Percentiles rank a stretch among this genome's conserved stretches.
Evolutionary conservation across 2,888 invertebrate species (phyloP).

Genomic region (Thecophora atra): DNA sequence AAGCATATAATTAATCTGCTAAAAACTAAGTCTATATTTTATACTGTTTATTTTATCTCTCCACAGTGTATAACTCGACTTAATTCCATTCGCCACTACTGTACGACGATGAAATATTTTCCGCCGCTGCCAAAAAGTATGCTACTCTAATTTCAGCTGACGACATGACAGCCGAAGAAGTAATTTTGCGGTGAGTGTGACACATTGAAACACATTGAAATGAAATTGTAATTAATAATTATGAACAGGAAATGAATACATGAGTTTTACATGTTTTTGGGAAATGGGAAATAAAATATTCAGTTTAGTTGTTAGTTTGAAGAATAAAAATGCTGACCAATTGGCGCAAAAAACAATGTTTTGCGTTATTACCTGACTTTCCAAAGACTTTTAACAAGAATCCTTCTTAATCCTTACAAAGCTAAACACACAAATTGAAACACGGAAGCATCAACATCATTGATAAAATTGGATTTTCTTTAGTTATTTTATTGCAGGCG

Average conservation of each 20-base stretch:
- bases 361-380: too few species aligned
- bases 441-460: constrained; percentile 4
- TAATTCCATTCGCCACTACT: background rate
- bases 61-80: background rate
- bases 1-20: too few species aligned
- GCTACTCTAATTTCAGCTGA: constrained; percentile 13
- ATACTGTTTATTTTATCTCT: background rate
- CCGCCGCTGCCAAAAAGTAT: constrained; percentile 19
- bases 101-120: constrained; percentile 7
- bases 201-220: background rate
- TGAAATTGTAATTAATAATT: background rate
- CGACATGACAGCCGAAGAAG: constrained; percentile 50
- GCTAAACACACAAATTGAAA: constrained; percentile 29
- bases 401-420: constrained; percentile 13
- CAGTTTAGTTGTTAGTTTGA: too few species aligned
- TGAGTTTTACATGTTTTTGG: too few species aligned
- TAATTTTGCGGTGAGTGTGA: constrained; percentile 48
- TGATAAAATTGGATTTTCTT: constrained; percentile 26
- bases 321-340: too few species aligned
- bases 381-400: background rate
- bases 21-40: too few species aligned
- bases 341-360: too few species aligned
- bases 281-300: too few species aligned
- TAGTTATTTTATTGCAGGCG: constrained; percentile 17
- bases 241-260: too few species aligned